These are phyloP conservation scores for Pseudomyrmex gracilis DNA, from an alignment of 1,140 invertebrate genomes.

Conservation along the genomic window DNA sequence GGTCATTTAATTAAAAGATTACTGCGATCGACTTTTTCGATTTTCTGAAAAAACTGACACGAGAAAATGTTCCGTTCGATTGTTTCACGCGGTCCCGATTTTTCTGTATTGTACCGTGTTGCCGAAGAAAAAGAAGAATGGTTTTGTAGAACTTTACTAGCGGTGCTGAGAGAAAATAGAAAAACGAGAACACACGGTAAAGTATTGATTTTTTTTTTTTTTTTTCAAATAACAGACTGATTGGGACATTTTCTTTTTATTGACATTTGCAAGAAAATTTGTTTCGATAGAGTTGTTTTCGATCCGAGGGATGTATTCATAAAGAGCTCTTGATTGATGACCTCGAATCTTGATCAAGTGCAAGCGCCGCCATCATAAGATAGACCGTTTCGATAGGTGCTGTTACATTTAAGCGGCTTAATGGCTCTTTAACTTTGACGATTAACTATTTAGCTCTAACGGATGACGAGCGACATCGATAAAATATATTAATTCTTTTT, in stretches of 20 bases:
- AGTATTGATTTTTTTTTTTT: too few species aligned
- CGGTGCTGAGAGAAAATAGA: background rate
- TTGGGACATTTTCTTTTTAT: too few species aligned
- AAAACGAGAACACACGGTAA: background rate
- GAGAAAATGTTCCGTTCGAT: too few species aligned
- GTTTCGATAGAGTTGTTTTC: background rate
- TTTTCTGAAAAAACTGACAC: too few species aligned
- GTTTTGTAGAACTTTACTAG: too few species aligned
- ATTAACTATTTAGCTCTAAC: background rate
- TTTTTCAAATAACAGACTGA: background rate
- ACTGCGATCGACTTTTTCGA: too few species aligned
- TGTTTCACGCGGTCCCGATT: too few species aligned
- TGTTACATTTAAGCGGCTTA: background rate
- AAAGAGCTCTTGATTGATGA: background rate
- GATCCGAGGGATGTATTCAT: background rate
- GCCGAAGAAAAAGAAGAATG: too few species aligned
- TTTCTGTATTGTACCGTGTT: too few species aligned
- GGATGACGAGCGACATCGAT: background rate
- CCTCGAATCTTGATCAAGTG: background rate
- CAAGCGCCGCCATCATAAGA: background rate
- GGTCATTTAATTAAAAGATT: too few species aligned
- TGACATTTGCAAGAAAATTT: too few species aligned
- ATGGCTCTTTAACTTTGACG: conserved; percentile 2
- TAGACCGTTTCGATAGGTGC: background rate
- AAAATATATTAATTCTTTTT: background rate